phyloP scores from a whole-genome alignment of 2,888 invertebrate species.

The Pomacea canaliculata region DNA sequence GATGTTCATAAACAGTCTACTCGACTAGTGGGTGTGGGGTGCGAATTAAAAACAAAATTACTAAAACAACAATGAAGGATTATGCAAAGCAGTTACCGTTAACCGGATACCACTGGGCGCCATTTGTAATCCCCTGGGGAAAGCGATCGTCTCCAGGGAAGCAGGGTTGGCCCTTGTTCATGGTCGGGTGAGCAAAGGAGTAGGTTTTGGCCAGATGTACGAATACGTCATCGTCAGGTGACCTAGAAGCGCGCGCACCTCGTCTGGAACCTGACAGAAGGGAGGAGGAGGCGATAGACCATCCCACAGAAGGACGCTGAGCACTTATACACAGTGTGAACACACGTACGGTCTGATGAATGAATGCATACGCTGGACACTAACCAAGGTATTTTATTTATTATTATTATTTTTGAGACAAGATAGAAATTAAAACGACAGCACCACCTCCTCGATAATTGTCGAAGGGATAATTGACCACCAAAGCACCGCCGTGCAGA shows the following conservation, averaged over 20 bases:
- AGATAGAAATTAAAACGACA: too few species aligned
- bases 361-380: too few species aligned
- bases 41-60: too few species aligned
- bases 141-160: constrained; percentile 76
- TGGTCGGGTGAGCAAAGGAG: constrained; percentile 80
- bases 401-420: too few species aligned
- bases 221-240: constrained; percentile 86
- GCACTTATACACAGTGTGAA: too few species aligned
- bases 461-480: constrained; percentile 97
- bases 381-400: too few species aligned
- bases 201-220: constrained; percentile 83
- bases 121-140: constrained; percentile 86
- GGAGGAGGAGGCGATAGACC: neutral
- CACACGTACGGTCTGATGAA: too few species aligned
- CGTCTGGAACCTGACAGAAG: neutral
- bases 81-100: constrained; percentile 72
- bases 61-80: too few species aligned
- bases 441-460: constrained; percentile 72
- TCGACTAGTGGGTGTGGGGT: too few species aligned
- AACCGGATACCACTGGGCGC: constrained; percentile 92
- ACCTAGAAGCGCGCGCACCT: constrained; percentile 12
- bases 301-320: too few species aligned
- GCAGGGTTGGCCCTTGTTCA: constrained; percentile 73
- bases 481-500: constrained; percentile 90
- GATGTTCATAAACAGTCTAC: too few species aligned